Conservation (phyloP, 2,797 vertebrate species). For the Falco naumanni region DNA sequence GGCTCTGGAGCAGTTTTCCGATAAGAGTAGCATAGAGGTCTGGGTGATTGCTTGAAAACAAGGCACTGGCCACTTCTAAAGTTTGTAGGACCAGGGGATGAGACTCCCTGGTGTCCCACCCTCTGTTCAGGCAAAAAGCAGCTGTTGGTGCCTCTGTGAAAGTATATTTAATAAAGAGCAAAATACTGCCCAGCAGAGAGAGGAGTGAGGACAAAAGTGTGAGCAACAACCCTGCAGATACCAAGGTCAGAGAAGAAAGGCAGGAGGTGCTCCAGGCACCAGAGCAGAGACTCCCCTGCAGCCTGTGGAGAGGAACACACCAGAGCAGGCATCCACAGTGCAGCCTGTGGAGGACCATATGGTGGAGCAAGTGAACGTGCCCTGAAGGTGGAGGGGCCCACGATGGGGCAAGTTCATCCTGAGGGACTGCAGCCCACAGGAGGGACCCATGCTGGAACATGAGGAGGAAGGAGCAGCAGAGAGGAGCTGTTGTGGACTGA, state of each 20-base stretch:
- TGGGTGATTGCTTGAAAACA: neutral
- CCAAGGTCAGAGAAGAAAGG: neutral
- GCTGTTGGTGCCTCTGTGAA: neutral
- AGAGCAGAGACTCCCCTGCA: neutral
- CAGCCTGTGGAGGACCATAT: neutral
- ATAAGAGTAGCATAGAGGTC: rapidly evolving
- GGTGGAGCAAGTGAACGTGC: neutral
- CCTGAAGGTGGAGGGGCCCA: neutral
- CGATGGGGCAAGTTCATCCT: neutral
- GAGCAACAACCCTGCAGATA: neutral
- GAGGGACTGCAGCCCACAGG: neutral
- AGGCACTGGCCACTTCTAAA: neutral
- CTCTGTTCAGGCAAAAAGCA: neutral
- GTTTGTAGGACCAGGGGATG: neutral
- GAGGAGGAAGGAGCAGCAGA: neutral
- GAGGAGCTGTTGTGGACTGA: neutral
- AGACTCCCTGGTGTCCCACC: neutral
- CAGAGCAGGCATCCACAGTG: neutral
- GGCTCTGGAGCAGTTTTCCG: neutral
- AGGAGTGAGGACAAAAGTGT: neutral
- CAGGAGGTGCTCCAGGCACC: neutral
- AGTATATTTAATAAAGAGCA: neutral
- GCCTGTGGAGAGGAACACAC: neutral
- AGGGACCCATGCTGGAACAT: neutral
- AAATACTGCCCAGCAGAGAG: neutral